These are phyloP conservation scores for Tiliqua scincoides DNA, from an alignment of 2,113 vertebrate species.

Conservation along the genomic window DNA sequence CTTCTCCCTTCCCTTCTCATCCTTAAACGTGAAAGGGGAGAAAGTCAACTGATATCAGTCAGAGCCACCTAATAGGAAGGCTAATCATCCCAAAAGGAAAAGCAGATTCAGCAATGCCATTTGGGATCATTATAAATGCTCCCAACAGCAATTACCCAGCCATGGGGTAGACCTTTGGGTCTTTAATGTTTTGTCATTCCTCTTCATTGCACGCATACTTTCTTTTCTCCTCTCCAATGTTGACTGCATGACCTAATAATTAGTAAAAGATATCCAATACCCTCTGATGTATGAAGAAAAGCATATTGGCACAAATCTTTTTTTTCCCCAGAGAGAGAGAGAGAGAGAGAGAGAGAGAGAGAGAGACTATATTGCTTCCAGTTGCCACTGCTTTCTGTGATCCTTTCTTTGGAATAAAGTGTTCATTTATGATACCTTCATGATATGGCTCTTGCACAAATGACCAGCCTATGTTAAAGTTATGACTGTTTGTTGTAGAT, in stretches of 20 bases:
- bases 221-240: slow-evolving; percentile 8
- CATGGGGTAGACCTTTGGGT: neutral
- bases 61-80: slow-evolving; percentile 20
- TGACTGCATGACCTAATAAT: slow-evolving; percentile 7
- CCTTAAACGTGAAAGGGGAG: neutral
- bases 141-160: neutral
- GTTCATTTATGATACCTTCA: neutral
- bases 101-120: neutral
- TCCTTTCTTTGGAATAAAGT: slow-evolving; percentile 3
- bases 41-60: slow-evolving; percentile 5
- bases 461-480: neutral
- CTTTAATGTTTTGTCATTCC: neutral
- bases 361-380: neutral
- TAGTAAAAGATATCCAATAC: neutral
- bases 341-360: neutral
- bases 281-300: neutral
- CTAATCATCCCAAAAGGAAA: slow-evolving; percentile 11
- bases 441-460: neutral
- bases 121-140: neutral
- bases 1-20: accelerated
- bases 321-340: neutral
- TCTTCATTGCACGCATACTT: slow-evolving; percentile 10
- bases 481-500: neutral
- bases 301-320: slow-evolving; percentile 31
- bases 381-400: neutral